Base-by-base conservation (phyloP, 2,888 invertebrate species). In the Erebia epiphron region DNA sequence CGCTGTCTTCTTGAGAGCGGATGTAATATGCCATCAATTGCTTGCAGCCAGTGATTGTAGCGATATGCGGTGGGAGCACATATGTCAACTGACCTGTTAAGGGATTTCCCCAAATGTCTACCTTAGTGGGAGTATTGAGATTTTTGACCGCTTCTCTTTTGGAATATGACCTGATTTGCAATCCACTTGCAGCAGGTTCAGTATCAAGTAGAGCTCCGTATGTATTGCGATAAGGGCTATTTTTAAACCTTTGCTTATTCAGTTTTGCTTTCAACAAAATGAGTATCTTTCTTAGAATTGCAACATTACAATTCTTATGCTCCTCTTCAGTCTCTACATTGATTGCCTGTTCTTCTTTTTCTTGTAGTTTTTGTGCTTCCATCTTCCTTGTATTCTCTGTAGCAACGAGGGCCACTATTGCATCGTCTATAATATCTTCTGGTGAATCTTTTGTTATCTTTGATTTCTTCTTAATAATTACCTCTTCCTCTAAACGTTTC, bases 51-150 rank as follows among this genome's bases (percentile, higher is more conserved):
- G 84, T 89, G 49, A 91, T 84, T 52, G 86, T 88, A 2, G 85
- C 78, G 75, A 86, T 87, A 71, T 88, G 82, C 13, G 91, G 90
- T 18, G 91, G 91, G 0, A 91, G 73, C 4, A 90, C 83, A 83
- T 83, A 84, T 14, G 77, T 77, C 43, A 78, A 63, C 1, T 67
- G 64, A 21, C 71, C 70, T 69, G 83, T 75, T 41, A 62, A 57
- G 35, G 76, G 77, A 14, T 73, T 77, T 8, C 89, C 90, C 90
- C 89, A 91, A 69, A 91, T 79, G 75, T 86, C 85, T 26, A 86
- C 86, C 21, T 66, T 26, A 1, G 75, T 62, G 26, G 72, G 63
- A 13, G 80, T 10, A n/a, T 71, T 71, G 66, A 80, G 75, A 62
- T 75, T 73, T 16, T 78, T 76, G 2, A 73, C 68, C 35, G 70